A percentile compares a stretch with the other conserved stretches of the same genome.
These are phyloP conservation scores for Parelbella ahira DNA, from an alignment of 2,888 invertebrate species.

Conservation along the genomic window DNA sequence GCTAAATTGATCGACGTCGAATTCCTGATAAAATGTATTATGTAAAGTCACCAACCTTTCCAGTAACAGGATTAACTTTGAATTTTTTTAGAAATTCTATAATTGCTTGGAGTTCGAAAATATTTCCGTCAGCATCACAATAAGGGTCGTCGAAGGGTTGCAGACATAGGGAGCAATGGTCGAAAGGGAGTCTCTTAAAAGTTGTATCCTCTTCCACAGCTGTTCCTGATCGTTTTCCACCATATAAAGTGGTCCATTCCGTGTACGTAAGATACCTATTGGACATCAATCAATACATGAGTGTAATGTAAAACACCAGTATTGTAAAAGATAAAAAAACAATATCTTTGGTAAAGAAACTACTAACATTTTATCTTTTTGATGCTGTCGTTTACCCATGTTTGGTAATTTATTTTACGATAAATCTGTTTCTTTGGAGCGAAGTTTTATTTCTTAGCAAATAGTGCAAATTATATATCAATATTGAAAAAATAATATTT, in stretches of 20 bases:
- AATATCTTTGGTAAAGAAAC: too few species aligned
- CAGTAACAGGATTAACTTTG: conserved; percentile 96
- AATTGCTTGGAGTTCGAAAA: conserved; percentile 95
- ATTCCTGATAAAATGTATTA: too few species aligned
- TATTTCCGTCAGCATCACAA: conserved; percentile 93
- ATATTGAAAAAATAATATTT: too few species aligned
- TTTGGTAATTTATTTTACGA: conserved; percentile 45
- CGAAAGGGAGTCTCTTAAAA: conserved; percentile 95
- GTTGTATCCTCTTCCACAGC: conserved; percentile 87
- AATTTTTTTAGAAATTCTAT: conserved; percentile 93
- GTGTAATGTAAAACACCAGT: too few species aligned
- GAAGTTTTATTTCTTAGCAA: neutral
- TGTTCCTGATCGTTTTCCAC: conserved; percentile 89
- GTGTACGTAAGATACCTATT: conserved; percentile 93
- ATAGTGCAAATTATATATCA: too few species aligned
- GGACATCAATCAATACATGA: too few species aligned
- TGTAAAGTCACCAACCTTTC: too few species aligned
- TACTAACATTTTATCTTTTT: conserved; percentile 94
- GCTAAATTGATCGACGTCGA: too few species aligned
- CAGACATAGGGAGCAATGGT: conserved; percentile 94
- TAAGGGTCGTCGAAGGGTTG: conserved; percentile 96
- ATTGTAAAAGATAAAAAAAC: too few species aligned
- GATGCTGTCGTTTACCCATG: conserved; percentile 97
- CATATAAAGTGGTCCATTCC: conserved; percentile 94
- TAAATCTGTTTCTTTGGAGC: neutral